Evolutionary conservation across 2,888 invertebrate genomes (phyloP).

Genomic region (Tenthredo livida): DNA sequence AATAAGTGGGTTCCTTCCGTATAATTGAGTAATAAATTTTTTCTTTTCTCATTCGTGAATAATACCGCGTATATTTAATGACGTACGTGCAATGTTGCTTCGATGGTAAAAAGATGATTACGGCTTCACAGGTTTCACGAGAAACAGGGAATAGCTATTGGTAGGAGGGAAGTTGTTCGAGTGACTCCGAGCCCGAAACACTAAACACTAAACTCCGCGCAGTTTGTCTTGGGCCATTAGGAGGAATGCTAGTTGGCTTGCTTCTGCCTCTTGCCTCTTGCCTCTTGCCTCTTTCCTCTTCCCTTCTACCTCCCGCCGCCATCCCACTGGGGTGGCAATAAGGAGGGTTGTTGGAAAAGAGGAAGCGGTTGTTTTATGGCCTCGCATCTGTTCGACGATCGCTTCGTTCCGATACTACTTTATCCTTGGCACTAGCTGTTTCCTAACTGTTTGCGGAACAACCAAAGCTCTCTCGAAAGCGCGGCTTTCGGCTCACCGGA

Average conservation of each 20-base stretch:
- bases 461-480: constrained; percentile 56
- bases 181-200: constrained; percentile 58
- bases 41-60: neutral
- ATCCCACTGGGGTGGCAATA: constrained; percentile 65
- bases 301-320: constrained; percentile 10
- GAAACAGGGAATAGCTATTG: constrained; percentile 47
- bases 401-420: constrained; percentile 79
- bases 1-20: neutral
- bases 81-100: neutral
- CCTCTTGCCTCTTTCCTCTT: constrained; percentile 22
- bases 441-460: constrained; percentile 78
- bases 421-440: constrained; percentile 77
- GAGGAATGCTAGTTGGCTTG: constrained; percentile 77
- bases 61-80: neutral
- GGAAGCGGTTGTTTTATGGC: constrained; percentile 77
- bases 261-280: constrained; percentile 53
- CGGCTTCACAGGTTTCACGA: constrained; percentile 29
- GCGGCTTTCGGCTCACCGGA: constrained; percentile 52
- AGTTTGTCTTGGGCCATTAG: constrained; percentile 78
- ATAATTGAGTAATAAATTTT: neutral
- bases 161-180: constrained; percentile 50
- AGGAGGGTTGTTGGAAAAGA: constrained; percentile 67
- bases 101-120: constrained; percentile 37
- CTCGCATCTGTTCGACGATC: constrained; percentile 78
- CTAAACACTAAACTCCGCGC: constrained; percentile 73